These are phyloP conservation scores for Bufo bufo DNA, from an alignment of 2,113 vertebrate species.

Conservation along the genomic window DNA sequence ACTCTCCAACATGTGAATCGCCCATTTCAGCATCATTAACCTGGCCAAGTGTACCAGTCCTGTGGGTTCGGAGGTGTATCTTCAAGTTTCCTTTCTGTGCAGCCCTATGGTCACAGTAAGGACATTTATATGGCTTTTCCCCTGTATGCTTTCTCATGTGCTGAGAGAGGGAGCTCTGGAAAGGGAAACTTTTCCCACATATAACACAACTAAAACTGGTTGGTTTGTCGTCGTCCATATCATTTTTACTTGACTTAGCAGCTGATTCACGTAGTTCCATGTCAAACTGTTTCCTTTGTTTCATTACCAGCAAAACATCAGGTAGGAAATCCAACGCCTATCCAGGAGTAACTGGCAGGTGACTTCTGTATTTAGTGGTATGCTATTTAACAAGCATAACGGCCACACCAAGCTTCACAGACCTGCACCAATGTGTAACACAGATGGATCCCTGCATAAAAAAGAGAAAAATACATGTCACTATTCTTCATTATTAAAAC, in stretches of 20 bases:
- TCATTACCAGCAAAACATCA: conserved; percentile 71
- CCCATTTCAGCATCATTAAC: conserved; percentile 78
- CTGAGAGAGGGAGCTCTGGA: conserved; percentile 93
- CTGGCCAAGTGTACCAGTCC: conserved; percentile 85
- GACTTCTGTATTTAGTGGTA: conserved; percentile 61
- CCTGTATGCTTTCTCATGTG: conserved; percentile 96
- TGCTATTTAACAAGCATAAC: conserved; percentile 54
- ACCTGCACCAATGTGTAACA: not conserved
- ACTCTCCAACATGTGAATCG: conserved; percentile 74
- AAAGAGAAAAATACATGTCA: not conserved
- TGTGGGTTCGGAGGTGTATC: conserved; percentile 93
- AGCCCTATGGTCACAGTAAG: conserved; percentile 93
- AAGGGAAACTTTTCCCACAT: conserved; percentile 92
- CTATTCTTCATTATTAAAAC: not conserved
- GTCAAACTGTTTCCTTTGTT: conserved; percentile 72
- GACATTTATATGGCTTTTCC: conserved; percentile 94
- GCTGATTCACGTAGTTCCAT: conserved; percentile 76
- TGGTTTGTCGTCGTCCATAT: conserved; percentile 75
- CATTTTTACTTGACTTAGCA: conserved; percentile 72
- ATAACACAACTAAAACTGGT: conserved; percentile 84
- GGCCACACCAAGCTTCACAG: not conserved
- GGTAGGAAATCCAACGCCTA: conserved; percentile 57
- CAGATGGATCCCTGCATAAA: conserved; percentile 13
- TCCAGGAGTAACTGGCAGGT: conserved; percentile 35
- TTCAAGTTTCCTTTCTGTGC: conserved; percentile 96